Evolutionary conservation across 2,797 vertebrate species (phyloP), one percentile per base, ranked within the genome.

Genomic region (Gymnodraco acuticeps): DNA sequence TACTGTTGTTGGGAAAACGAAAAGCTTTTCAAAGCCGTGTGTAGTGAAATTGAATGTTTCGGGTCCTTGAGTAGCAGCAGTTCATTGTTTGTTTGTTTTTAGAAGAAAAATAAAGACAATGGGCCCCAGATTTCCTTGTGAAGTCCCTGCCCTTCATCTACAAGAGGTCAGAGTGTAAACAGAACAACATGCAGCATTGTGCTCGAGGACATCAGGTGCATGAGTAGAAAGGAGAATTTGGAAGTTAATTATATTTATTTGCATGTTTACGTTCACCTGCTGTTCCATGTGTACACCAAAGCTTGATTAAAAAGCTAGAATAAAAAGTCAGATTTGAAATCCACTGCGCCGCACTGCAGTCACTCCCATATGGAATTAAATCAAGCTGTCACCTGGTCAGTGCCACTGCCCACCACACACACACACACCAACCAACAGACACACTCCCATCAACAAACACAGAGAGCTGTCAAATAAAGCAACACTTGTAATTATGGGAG

Each of bases 401-500:
- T 80, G 94, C 91, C 79, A 88, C 94, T 95, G 93, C 95, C 33
- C 33, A 38, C 33, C 65, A 68, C 66, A 78, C 72, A 52, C 81
- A 52, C 65, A 68, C 66, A 78, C 72, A 52, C 81, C 69, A 80
- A 70, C 61, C 38, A 55, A 33, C 77, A 74, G 46, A 83, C 82
- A 75, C 81, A 76, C 78, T 82, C 81, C 75, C 86, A 81, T 86
- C 87, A 89, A 80, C 87, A 87, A 88, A 92, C 83, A 86, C 95
- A 96, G 94, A 95, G 95, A 96, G 93, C 96, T 97, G 96, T 97
- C 96, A 97, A 95, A 95, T 92, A 89, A 92, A 95, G 94, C 95
- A 95, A 95, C 91, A 94, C 95, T 97, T 90, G 95, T 97, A 97
- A 93, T 92, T 91, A 92, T 88, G 75, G 96, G 96, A 95, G 96